Percentiles rank a stretch among this genome's conserved stretches.
phyloP scores from a whole-genome alignment of 2,113 vertebrate species.

The Pelecanoides urinatrix region DNA sequence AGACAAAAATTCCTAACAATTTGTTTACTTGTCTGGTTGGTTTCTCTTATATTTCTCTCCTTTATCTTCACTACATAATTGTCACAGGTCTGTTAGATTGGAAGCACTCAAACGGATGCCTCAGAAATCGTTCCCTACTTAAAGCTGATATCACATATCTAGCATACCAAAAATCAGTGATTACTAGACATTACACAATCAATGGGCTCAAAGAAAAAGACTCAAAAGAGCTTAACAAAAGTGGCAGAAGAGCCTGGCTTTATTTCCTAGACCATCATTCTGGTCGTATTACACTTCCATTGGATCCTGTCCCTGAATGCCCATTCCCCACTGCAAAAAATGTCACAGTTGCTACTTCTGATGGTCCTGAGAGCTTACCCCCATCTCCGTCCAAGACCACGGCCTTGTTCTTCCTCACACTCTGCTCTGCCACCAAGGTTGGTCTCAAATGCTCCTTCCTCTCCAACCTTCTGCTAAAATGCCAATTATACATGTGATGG shows the following conservation, averaged over 20 bases:
- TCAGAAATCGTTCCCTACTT: not conserved
- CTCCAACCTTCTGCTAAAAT: not conserved
- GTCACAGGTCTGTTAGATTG: not conserved
- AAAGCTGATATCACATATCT: not conserved
- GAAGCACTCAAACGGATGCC: not conserved
- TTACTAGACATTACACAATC: not conserved
- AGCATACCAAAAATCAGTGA: not conserved
- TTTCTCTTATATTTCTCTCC: not conserved
- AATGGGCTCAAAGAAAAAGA: not conserved
- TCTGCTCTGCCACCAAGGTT: not conserved
- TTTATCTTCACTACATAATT: not conserved
- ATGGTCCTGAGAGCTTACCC: not conserved
- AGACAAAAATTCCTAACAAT: not conserved
- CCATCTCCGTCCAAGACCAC: not conserved
- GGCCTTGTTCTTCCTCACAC: not conserved
- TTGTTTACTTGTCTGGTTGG: not conserved
- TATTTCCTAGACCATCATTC: not conserved
- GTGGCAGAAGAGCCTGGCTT: not conserved
- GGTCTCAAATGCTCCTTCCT: not conserved
- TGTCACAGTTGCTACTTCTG: not conserved
- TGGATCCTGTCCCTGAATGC: not conserved
- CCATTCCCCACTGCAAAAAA: not conserved
- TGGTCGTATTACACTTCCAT: not conserved
- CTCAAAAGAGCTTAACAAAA: not conserved
- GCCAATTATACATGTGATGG: not conserved